phyloP scores from a whole-genome alignment of 2,113 vertebrate genomes.

The Lontra canadensis region DNA sequence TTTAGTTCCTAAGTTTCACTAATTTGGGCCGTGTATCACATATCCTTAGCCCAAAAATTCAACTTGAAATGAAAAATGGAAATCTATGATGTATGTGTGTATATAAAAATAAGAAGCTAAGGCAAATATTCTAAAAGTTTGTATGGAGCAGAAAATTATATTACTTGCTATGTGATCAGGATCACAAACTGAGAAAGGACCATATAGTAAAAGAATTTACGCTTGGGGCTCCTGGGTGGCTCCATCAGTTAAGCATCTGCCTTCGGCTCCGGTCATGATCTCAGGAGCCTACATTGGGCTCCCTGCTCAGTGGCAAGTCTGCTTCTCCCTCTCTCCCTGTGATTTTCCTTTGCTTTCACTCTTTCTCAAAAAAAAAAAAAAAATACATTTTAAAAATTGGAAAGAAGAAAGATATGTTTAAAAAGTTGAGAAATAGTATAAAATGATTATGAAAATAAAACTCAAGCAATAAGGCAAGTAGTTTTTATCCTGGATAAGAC shows the following conservation, averaged over 20 bases:
- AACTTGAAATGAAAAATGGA: conserved; percentile 23
- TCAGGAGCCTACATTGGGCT: too few species aligned
- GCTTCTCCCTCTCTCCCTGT: background rate
- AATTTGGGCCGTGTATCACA: background rate
- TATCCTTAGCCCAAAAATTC: background rate
- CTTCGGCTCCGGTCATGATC: too few species aligned
- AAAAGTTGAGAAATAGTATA: background rate
- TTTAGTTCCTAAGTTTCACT: background rate
- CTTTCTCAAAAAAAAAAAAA: background rate
- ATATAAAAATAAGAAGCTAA: background rate
- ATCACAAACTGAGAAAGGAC: background rate
- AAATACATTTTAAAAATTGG: background rate
- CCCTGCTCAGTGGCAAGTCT: background rate
- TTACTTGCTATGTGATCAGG: background rate
- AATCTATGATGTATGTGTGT: background rate
- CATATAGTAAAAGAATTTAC: background rate
- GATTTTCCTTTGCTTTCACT: background rate
- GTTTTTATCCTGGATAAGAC: background rate
- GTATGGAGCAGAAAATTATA: background rate
- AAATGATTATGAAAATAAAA: background rate
- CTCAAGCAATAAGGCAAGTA: background rate
- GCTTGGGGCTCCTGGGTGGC: too few species aligned
- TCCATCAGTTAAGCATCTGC: background rate
- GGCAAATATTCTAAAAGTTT: background rate
- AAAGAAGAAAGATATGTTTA: background rate